Conservation (phyloP, 2,113 vertebrate species). For the Columbina picui region DNA sequence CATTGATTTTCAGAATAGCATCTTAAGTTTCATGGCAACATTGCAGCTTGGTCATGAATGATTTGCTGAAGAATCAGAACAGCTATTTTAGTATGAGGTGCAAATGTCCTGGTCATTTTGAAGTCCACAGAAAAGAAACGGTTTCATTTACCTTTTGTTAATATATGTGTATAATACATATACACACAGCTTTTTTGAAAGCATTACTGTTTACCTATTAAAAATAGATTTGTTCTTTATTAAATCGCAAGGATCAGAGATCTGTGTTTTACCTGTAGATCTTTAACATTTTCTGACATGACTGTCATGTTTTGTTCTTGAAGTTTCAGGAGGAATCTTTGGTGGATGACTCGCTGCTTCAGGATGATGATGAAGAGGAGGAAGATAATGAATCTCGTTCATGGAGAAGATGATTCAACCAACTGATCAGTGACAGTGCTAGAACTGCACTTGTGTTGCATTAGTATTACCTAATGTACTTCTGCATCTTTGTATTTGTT, state of each 20-base stretch:
- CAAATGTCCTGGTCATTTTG: neutral
- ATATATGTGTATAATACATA: neutral
- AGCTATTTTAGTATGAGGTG: neutral
- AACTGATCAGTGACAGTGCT: constrained; percentile 66
- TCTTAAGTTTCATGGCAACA: neutral
- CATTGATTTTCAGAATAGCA: neutral
- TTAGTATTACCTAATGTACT: constrained; percentile 86
- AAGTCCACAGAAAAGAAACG: neutral
- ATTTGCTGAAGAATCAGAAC: neutral
- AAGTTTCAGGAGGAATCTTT: constrained; percentile 94
- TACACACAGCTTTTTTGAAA: neutral
- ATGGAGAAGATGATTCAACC: constrained; percentile 94
- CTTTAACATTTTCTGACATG: constrained; percentile 4
- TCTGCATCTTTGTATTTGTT: constrained; percentile 83
- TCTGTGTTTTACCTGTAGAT: neutral
- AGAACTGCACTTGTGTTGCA: constrained; percentile 80
- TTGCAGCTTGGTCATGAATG: neutral
- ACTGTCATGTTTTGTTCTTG: constrained; percentile 12
- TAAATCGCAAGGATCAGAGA: neutral
- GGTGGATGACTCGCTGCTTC: constrained; percentile 92
- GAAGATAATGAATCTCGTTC: constrained; percentile 95
- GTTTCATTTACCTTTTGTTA: neutral
- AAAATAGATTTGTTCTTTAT: neutral
- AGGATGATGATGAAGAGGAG: constrained; percentile 97
- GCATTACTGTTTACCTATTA: neutral